Evolutionary conservation across 2,113 vertebrate species (phyloP), one percentile per base, ranked within the genome.

Genomic region (Aramus guarauna): DNA sequence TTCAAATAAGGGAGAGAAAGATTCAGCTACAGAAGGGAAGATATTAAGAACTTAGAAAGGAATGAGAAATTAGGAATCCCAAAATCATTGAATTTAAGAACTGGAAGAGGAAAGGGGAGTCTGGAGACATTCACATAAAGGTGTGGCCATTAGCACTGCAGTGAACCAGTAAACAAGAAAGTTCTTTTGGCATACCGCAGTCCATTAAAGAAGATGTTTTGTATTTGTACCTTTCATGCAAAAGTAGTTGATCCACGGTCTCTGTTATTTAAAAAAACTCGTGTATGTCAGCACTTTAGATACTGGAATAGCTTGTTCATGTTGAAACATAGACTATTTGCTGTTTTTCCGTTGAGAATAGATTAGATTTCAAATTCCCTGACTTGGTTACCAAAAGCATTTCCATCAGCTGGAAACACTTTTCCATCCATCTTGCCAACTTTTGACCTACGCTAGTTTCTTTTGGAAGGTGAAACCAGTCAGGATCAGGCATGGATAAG

Each of bases 331-430:
- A 68, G 89, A 56, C 64, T 93, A 82, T 95, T 94, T 96, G 68
- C 83, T 64, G 59, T 11, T 94, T 92, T 88, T 91, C 84, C 64
- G 4, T 20, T 89, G 89, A 96, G 88, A 96, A 93, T 7, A 95
- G 95, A 96, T 97, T 94, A 91, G 77, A 96, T 98, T 97, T 97
- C 95, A 96, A 92, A 95, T 88, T 90, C 93, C 62, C 27, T 60
- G 84, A 69, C 91, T 95, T 94, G 91, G 50, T 95, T 96, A 97
- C 80, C 59, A 88, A 94, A 94, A 96, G 68, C 97, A 91, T 88
- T 96, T 97, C 80, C 91, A 97, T 97, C 97, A 98, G 91, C 89
- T 97, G 95, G 92, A 98, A 98, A 93, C 77, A 89, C 89, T 98
- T 98, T 97, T 81, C 96, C 97, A 97, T 97, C 93, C 94, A 96